Percentiles rank a stretch among this genome's conserved stretches.
Conservation (phyloP, 35 echinoderm and acorn worm genomes). For the Chiridota heheva region DNA sequence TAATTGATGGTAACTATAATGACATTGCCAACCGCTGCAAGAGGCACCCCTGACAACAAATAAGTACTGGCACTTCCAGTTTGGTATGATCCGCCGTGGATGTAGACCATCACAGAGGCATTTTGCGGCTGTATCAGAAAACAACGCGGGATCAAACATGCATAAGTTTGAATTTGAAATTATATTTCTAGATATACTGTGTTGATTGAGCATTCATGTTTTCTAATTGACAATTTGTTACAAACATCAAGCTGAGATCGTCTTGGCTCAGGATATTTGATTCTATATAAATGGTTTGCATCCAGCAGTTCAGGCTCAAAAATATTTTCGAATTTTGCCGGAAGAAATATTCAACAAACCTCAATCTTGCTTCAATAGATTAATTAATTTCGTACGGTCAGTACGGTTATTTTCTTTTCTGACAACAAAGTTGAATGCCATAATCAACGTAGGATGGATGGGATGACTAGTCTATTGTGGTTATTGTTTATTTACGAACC, state of each 20-base stretch:
- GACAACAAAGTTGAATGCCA: no score
- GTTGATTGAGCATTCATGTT: neutral
- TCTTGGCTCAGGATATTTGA: neutral
- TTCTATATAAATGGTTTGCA: neutral
- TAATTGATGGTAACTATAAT: constrained; percentile 60
- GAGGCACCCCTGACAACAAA: constrained; percentile 16
- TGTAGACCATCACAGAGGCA: constrained; percentile 56
- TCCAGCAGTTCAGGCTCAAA: neutral
- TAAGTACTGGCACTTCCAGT: constrained; percentile 26
- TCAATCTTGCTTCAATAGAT: no score
- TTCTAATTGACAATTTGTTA: neutral
- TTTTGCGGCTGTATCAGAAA: constrained; percentile 23
- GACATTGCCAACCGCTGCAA: constrained; percentile 45
- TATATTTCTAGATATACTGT: neutral
- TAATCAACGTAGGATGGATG: no score
- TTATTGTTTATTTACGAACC: no score
- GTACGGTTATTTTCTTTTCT: no score
- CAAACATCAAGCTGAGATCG: neutral
- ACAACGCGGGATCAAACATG: neutral
- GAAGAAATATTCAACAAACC: no score
- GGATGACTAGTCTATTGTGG: no score
- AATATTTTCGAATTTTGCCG: no score
- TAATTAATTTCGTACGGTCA: no score
- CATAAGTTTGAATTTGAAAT: neutral
- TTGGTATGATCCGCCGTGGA: constrained; percentile 52